These are phyloP conservation scores for Sinocyclocheilus rhinocerous DNA, from an alignment of 2,113 vertebrate genomes.

Conservation along the genomic window DNA sequence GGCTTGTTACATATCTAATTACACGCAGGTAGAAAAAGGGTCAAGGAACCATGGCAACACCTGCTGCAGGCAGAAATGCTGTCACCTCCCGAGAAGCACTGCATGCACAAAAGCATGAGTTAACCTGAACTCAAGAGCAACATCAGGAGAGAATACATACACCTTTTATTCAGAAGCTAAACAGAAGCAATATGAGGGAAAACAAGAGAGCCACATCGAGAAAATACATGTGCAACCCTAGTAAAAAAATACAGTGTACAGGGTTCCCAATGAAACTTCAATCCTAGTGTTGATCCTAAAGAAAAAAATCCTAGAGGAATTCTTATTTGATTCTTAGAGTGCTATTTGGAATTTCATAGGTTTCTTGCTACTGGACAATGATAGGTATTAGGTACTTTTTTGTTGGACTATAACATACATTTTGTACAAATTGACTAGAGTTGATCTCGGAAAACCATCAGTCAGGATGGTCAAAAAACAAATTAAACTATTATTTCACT, in stretches of 20 bases:
- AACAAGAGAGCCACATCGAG: constrained; percentile 67
- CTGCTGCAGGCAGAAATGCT: constrained; percentile 19
- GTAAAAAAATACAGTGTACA: not conserved
- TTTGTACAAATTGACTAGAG: too few species aligned
- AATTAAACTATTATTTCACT: not conserved
- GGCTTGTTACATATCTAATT: constrained; percentile 33
- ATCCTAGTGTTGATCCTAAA: not conserved
- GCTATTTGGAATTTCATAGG: not conserved
- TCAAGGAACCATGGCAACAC: constrained; percentile 46
- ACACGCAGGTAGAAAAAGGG: constrained; percentile 42
- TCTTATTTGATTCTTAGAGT: not conserved
- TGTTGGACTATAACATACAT: too few species aligned
- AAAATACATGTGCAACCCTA: constrained; percentile 57
- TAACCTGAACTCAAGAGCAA: constrained; percentile 34
- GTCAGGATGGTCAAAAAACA: not conserved
- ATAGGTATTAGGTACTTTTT: too few species aligned
- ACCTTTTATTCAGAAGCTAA: constrained; percentile 71
- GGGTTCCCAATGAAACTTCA: not conserved
- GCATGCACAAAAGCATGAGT: constrained; percentile 3
- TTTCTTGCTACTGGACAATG: not conserved
- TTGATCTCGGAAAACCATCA: not conserved
- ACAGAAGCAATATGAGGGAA: constrained; percentile 65
- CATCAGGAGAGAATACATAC: constrained; percentile 67
- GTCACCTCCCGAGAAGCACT: not conserved
- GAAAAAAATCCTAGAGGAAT: not conserved